These are phyloP conservation scores for Odontomachus brunneus DNA, from an alignment of 1,140 invertebrate genomes.

Conservation along the genomic window DNA sequence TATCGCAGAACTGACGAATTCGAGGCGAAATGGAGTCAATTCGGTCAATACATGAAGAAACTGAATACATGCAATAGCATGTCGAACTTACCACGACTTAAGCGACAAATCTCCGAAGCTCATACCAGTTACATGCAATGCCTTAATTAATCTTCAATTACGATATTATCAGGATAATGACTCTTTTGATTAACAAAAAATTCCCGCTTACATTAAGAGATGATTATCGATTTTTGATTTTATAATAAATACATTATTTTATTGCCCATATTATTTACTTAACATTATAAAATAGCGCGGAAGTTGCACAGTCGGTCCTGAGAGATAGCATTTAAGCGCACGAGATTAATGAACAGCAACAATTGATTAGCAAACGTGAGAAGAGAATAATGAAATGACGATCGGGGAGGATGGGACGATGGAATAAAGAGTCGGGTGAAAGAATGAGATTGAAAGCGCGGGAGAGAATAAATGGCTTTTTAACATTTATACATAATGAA, in stretches of 20 bases:
- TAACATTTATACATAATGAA: constrained; percentile 18
- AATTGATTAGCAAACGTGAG: not conserved
- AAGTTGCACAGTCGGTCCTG: not conserved
- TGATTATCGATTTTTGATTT: not conserved
- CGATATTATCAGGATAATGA: too few species aligned
- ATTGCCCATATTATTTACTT: constrained; percentile 9
- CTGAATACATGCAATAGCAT: not conserved
- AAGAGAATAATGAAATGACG: not conserved
- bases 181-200: not conserved
- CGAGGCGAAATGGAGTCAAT: not conserved
- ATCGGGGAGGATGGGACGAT: not conserved
- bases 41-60: not conserved
- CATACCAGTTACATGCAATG: constrained; percentile 1
- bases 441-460: not conserved
- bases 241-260: constrained; percentile 1
- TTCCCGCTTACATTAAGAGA: too few species aligned
- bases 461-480: not conserved
- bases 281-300: not conserved
- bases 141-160: not conserved
- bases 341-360: not conserved
- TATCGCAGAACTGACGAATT: not conserved
- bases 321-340: not conserved
- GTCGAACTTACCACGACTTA: not conserved
- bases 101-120: not conserved
- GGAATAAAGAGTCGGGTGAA: not conserved